Evolutionary conservation across 1,140 invertebrate genomes (phyloP).

Genomic region (Daktulosphaira vitifoliae): DNA sequence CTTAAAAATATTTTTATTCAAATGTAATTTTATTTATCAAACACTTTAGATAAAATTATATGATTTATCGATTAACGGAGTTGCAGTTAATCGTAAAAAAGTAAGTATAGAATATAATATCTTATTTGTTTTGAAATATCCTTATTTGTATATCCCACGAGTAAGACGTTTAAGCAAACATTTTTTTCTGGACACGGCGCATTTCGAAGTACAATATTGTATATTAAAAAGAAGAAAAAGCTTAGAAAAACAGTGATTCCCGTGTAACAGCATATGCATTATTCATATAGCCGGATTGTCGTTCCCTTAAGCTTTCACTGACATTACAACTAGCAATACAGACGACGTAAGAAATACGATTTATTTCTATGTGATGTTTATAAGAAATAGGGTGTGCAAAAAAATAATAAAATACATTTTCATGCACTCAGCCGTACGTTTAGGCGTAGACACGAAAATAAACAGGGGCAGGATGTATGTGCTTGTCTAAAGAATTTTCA

Average conservation of each 20-base stretch:
- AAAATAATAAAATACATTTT: not conserved
- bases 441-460: not conserved
- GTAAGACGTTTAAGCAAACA: too few species aligned
- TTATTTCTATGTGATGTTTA: not conserved
- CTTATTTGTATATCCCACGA: too few species aligned
- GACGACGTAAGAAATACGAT: not conserved
- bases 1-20: too few species aligned
- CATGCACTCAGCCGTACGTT: not conserved
- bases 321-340: too few species aligned
- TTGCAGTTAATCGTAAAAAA: too few species aligned
- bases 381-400: not conserved
- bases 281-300: conserved; percentile 18
- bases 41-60: too few species aligned
- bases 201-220: not conserved
- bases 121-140: too few species aligned
- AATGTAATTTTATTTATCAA: too few species aligned
- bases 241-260: conserved; percentile 51
- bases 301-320: not conserved
- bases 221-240: conserved; percentile 48
- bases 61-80: too few species aligned
- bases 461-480: not conserved
- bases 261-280: conserved; percentile 3
- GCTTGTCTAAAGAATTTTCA: not conserved
- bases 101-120: too few species aligned
- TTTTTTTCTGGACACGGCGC: too few species aligned